Conservation (phyloP, 2,888 invertebrate genomes). For the Agrotis exclamationis region DNA sequence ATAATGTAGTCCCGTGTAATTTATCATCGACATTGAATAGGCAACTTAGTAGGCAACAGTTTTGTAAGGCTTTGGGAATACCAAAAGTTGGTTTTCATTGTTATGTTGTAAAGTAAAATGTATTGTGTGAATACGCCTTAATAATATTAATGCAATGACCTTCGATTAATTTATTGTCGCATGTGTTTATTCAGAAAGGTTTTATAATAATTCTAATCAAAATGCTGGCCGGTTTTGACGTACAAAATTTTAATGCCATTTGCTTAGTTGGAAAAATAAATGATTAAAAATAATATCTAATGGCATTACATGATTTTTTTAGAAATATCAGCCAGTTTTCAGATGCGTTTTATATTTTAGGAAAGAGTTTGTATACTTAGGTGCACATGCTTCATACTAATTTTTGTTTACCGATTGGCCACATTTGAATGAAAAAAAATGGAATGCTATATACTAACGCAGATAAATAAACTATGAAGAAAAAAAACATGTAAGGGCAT, state of each 20-base stretch:
- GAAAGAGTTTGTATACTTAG: not conserved
- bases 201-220: not conserved
- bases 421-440: too few relatives aligned
- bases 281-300: not conserved
- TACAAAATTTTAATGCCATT: not conserved
- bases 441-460: too few relatives aligned
- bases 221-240: not conserved
- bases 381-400: too few relatives aligned
- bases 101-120: slow-evolving; percentile 5
- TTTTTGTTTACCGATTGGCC: too few relatives aligned
- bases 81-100: slow-evolving; percentile 24
- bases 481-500: too few relatives aligned
- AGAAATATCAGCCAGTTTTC: not conserved
- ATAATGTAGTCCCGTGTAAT: slow-evolving; percentile 46
- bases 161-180: slow-evolving; percentile 1
- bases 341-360: too few relatives aligned
- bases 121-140: slow-evolving; percentile 12
- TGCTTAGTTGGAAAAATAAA: not conserved
- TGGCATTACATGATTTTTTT: not conserved
- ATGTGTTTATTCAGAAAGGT: not conserved
- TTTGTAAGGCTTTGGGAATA: slow-evolving; percentile 23
- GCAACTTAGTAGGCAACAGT: slow-evolving; percentile 17
- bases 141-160: not conserved
- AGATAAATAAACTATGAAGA: too few relatives aligned
- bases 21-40: slow-evolving; percentile 54